phyloP scores from a whole-genome alignment of 2,888 invertebrate genomes.

The Noctua fimbriata region DNA sequence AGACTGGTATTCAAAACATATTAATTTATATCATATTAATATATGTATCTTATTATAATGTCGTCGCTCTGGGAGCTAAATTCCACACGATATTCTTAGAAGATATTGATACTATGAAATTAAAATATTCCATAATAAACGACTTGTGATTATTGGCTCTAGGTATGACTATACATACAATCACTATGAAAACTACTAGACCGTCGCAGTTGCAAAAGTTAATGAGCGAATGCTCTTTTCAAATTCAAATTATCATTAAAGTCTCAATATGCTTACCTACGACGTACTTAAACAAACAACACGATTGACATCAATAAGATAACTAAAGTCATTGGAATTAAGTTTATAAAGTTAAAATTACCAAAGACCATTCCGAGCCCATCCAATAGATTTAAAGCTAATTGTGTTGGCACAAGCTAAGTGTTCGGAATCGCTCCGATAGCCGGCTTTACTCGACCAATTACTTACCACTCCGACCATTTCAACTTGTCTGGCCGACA shows the following conservation, averaged over 20 bases:
- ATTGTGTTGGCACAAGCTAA: constrained; percentile 68
- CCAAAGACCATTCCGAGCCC: constrained; percentile 39
- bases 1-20: constrained; percentile 43
- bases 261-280: neutral
- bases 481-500: constrained; percentile 78
- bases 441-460: constrained; percentile 80
- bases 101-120: constrained; percentile 36
- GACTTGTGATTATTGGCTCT: neutral
- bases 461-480: constrained; percentile 75
- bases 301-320: constrained; percentile 35
- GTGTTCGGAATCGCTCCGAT: constrained; percentile 73
- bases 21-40: constrained; percentile 46
- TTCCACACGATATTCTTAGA: constrained; percentile 37
- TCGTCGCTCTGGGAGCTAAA: constrained; percentile 41
- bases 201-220: neutral
- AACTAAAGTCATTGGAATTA: constrained; percentile 34
- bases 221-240: neutral
- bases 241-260: neutral
- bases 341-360: constrained; percentile 60
- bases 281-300: constrained; percentile 6
- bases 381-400: constrained; percentile 60
- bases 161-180: neutral
- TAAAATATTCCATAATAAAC: constrained; percentile 31
- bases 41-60: constrained; percentile 48
- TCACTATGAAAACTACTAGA: neutral